Evolutionary conservation across 2,797 vertebrate species (phyloP).

Genomic region (Rhodeus uyekii): DNA sequence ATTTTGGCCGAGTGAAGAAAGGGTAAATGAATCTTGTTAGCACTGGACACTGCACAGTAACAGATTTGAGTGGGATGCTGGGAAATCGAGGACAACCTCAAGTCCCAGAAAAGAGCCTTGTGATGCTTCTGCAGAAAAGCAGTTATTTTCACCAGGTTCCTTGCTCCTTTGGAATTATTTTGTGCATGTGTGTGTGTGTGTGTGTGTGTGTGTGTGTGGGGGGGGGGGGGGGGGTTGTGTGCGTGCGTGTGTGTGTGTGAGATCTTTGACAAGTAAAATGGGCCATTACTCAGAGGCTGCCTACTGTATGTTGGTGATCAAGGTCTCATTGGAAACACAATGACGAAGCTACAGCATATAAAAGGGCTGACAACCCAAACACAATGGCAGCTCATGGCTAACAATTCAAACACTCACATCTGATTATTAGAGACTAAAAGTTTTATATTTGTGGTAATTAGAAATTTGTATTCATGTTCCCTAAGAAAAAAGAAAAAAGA

Average conservation of each 20-base stretch:
- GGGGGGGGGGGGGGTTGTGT: no score
- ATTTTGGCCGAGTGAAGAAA: conserved; percentile 97
- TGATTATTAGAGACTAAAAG: background rate
- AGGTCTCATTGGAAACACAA: background rate
- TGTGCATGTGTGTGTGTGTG: background rate
- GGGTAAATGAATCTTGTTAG: conserved; percentile 77
- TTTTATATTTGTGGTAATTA: background rate
- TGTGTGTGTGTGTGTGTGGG: background rate
- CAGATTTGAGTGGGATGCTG: conserved; percentile 24
- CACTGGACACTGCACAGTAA: background rate
- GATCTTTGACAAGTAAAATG: background rate
- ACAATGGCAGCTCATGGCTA: background rate
- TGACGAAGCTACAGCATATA: background rate
- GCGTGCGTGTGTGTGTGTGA: background rate
- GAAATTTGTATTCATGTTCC: background rate
- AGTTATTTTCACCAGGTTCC: background rate
- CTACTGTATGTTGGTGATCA: background rate
- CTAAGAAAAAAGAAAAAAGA: no score
- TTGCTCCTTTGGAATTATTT: background rate
- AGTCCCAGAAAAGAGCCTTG: conserved; percentile 8
- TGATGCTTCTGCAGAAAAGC: conserved; percentile 4
- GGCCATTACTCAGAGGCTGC: background rate
- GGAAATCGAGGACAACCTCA: background rate
- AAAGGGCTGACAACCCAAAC: background rate
- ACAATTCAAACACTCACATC: background rate